A percentile compares a stretch with the other conserved stretches of the same genome.
Evolutionary conservation across 2,797 vertebrate species (phyloP).

Genomic region (Bucorvus abyssinicus): DNA sequence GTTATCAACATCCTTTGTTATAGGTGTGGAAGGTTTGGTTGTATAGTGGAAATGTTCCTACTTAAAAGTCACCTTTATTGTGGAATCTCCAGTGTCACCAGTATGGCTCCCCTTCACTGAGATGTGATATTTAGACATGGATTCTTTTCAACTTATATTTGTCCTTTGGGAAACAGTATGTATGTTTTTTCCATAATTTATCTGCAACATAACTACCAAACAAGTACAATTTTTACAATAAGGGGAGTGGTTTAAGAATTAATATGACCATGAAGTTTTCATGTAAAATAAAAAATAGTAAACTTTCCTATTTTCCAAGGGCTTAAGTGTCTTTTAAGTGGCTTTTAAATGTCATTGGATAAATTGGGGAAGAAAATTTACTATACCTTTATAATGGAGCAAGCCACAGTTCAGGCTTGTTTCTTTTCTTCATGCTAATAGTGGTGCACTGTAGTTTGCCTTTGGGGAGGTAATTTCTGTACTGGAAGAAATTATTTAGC

Average conservation of each 20-base stretch:
- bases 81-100: neutral
- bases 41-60: neutral
- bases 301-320: neutral
- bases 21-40: neutral
- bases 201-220: neutral
- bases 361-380: neutral
- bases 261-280: neutral
- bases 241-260: neutral
- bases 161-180: neutral
- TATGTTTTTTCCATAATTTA: neutral
- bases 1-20: neutral
- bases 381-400: neutral
- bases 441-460: neutral
- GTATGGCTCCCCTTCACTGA: neutral
- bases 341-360: neutral
- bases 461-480: neutral
- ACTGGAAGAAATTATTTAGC: neutral
- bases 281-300: neutral
- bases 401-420: neutral
- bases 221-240: neutral
- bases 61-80: neutral
- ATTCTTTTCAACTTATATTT: neutral
- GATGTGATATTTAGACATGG: neutral
- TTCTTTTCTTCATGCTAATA: neutral
- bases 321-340: neutral